phyloP scores from a whole-genome alignment of 2,797 vertebrate genomes.

The Squalus acanthias region DNA sequence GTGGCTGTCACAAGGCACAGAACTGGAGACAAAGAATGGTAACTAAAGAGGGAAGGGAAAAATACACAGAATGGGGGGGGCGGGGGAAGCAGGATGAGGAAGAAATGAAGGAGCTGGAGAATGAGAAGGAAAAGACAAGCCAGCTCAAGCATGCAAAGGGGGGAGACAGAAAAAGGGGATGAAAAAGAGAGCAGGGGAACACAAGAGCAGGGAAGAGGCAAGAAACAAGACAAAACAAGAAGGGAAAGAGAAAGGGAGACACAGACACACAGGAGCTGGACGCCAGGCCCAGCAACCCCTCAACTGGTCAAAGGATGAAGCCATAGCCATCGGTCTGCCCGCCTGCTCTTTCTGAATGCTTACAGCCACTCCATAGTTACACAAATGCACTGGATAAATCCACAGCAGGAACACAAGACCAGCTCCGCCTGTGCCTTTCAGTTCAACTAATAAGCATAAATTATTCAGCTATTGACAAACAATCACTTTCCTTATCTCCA shows the following conservation, averaged over 20 bases:
- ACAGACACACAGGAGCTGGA: too few species aligned
- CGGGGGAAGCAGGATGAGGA: too few species aligned
- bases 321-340: not conserved
- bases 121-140: not conserved
- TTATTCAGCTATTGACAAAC: conserved; percentile 23
- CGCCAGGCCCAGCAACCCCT: not conserved
- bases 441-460: not conserved
- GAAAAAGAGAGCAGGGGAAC: not conserved
- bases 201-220: not conserved
- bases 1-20: not conserved
- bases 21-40: not conserved
- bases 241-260: not conserved
- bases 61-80: not conserved
- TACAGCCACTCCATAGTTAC: not conserved
- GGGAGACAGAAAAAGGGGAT: not conserved
- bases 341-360: not conserved
- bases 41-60: not conserved
- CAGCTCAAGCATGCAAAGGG: not conserved
- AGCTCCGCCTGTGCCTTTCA: not conserved
- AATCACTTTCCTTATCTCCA: conserved; percentile 19
- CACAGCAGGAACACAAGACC: not conserved
- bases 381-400: conserved; percentile 23
- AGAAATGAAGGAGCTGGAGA: not conserved
- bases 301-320: not conserved
- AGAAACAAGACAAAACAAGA: not conserved